Conservation (phyloP, 1,140 invertebrate genomes). For the Pseudomyrmex concolor region DNA sequence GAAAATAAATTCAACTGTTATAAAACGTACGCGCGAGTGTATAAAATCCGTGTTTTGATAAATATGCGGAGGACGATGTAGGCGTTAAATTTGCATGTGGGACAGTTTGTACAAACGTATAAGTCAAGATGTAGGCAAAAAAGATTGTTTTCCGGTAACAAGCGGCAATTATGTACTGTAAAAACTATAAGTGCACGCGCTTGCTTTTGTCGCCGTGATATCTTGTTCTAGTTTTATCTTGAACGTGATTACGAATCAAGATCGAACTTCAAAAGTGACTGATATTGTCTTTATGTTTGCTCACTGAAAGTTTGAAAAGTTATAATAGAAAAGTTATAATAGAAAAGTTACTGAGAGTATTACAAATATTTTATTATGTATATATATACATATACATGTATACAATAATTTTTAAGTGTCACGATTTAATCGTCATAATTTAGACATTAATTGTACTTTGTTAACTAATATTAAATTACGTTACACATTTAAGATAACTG, state of each 20-base stretch:
- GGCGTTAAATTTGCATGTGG: slow-evolving; percentile 23
- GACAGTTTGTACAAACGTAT: background rate
- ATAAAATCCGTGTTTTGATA: background rate
- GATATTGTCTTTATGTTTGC: background rate
- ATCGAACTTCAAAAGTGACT: background rate
- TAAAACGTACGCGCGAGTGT: background rate
- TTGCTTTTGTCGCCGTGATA: slow-evolving; percentile 8
- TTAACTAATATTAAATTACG: slow-evolving; percentile 19
- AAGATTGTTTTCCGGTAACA: slow-evolving; percentile 32
- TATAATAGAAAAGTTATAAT: background rate
- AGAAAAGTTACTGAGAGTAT: background rate
- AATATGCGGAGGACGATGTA: background rate
- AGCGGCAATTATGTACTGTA: slow-evolving; percentile 61
- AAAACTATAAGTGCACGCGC: slow-evolving; percentile 56
- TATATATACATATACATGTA: no score
- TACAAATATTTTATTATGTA: background rate
- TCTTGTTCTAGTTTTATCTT: slow-evolving; percentile 7
- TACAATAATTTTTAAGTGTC: background rate
- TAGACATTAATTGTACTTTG: slow-evolving; percentile 11
- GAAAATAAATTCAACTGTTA: slow-evolving; percentile 27
- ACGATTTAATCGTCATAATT: background rate
- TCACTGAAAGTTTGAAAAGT: background rate
- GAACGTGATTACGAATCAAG: background rate
- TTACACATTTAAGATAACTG: slow-evolving; percentile 10
- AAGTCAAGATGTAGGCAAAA: slow-evolving; percentile 34